These are phyloP conservation scores for Cataglyphis livida DNA, from an alignment of 2,888 invertebrate genomes.

Conservation along the genomic window DNA sequence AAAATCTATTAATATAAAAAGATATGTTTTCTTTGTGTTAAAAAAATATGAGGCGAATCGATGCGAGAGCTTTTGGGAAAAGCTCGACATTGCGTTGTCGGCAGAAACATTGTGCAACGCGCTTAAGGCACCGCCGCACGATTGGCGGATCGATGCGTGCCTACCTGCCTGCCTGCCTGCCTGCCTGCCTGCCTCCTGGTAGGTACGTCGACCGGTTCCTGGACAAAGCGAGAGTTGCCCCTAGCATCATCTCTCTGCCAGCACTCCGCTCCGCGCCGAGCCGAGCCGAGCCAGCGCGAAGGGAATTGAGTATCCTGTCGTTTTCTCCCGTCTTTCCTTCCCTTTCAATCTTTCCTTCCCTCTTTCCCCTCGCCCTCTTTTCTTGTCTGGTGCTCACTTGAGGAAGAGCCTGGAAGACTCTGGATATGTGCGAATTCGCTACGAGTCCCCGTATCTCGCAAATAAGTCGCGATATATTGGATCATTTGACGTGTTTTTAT, in stretches of 20 bases:
- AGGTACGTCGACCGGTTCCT: constrained; percentile 77
- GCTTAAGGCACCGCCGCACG: constrained; percentile 51
- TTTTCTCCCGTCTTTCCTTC: constrained; percentile 53
- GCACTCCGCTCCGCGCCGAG: constrained; percentile 21
- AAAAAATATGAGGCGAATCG: neutral
- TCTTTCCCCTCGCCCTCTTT: neutral
- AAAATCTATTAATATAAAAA: neutral
- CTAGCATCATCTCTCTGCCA: constrained; percentile 68
- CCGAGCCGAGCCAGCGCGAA: constrained; percentile 52
- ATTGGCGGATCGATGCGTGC: constrained; percentile 75
- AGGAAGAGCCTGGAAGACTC: constrained; percentile 61
- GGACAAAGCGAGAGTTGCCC: constrained; percentile 75
- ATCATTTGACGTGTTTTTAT: neutral
- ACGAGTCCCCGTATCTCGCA: constrained; percentile 20
- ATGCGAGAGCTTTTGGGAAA: constrained; percentile 6
- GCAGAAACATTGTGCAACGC: constrained; percentile 32
- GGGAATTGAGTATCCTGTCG: constrained; percentile 75
- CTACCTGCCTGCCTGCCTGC: constrained; percentile 71
- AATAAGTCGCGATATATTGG: neutral
- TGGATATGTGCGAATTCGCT: constrained; percentile 26
- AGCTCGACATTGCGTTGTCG: constrained; percentile 31
- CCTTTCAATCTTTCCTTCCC: constrained; percentile 18
- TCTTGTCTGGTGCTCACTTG: constrained; percentile 56
- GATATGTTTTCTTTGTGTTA: neutral
- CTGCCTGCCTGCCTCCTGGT: constrained; percentile 68